These are phyloP conservation scores for Drosophila histrio DNA, from an alignment of 2,888 invertebrate genomes.

Conservation along the genomic window DNA sequence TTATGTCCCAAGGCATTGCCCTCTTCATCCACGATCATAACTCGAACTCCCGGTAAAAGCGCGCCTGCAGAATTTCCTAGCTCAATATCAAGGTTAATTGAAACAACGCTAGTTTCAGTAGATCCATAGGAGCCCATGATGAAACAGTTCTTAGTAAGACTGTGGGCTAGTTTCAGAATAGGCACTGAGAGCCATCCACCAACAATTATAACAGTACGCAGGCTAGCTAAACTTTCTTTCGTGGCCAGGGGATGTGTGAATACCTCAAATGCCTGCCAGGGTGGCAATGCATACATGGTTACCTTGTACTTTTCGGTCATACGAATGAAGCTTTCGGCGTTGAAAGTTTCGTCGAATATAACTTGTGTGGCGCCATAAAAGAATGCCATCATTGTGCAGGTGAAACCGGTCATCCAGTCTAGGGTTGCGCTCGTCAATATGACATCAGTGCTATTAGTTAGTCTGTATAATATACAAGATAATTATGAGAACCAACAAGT, in stretches of 20 bases:
- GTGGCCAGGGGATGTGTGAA: constrained; percentile 48
- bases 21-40: constrained; percentile 69
- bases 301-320: constrained; percentile 64
- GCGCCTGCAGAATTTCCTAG: constrained; percentile 66
- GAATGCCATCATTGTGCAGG: constrained; percentile 33
- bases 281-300: constrained; percentile 47
- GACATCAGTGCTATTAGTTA: constrained; percentile 37
- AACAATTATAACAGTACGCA: constrained; percentile 29
- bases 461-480: constrained; percentile 8
- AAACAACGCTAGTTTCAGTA: constrained; percentile 58
- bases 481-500: neutral
- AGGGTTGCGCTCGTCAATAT: constrained; percentile 63
- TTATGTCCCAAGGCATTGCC: constrained; percentile 60
- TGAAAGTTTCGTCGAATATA: constrained; percentile 61
- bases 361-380: constrained; percentile 56
- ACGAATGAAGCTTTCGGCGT: constrained; percentile 52
- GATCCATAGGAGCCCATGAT: constrained; percentile 56
- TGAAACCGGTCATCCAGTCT: constrained; percentile 73
- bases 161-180: constrained; percentile 29
- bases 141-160: constrained; percentile 32
- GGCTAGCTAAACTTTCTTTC: constrained; percentile 23
- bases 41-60: constrained; percentile 44
- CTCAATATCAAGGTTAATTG: constrained; percentile 37
- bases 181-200: constrained; percentile 55
- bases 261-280: constrained; percentile 57